Conservation (phyloP, 2,797 vertebrate genomes). For the Ptychobarbus kaznakovi region DNA sequence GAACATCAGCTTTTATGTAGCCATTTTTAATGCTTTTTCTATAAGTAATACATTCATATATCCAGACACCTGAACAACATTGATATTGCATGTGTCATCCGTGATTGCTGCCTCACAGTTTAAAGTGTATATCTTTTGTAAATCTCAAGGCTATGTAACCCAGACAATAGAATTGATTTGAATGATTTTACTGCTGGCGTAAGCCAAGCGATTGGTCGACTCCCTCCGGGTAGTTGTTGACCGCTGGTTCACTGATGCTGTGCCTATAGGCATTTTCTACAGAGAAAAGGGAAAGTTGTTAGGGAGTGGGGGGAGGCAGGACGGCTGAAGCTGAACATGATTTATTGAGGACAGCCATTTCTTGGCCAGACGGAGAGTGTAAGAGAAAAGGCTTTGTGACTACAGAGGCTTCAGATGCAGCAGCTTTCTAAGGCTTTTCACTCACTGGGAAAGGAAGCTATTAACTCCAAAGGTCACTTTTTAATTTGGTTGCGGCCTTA, state of each 20-base stretch:
- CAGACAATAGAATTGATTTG: constrained; percentile 2
- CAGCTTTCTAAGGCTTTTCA: constrained; percentile 46
- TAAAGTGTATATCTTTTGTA: neutral
- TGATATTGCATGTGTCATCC: neutral
- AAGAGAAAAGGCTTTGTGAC: constrained; percentile 25
- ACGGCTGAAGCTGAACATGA: constrained; percentile 31
- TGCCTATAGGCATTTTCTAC: constrained; percentile 44
- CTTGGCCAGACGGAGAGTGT: neutral
- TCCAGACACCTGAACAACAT: constrained; percentile 15
- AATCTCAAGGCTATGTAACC: constrained; percentile 5
- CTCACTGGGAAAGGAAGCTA: constrained; percentile 48
- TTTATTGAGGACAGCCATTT: constrained; percentile 49
- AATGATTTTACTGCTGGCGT: constrained; percentile 13
- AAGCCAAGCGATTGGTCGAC: constrained; percentile 23
- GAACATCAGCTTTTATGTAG: constrained; percentile 32
- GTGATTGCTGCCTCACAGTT: neutral
- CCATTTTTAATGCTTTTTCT: constrained; percentile 34
- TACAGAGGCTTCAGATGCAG: constrained; percentile 35
- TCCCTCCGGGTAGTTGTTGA: constrained; percentile 28
- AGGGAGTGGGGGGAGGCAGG: neutral
- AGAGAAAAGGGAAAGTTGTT: neutral
- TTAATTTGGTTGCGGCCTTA: constrained; percentile 53
- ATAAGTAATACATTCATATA: constrained; percentile 40
- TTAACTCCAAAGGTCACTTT: constrained; percentile 58
- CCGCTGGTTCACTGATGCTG: constrained; percentile 50